Evolutionary conservation across 2,113 vertebrate genomes (phyloP).

Genomic region (Anhinga rufa): DNA sequence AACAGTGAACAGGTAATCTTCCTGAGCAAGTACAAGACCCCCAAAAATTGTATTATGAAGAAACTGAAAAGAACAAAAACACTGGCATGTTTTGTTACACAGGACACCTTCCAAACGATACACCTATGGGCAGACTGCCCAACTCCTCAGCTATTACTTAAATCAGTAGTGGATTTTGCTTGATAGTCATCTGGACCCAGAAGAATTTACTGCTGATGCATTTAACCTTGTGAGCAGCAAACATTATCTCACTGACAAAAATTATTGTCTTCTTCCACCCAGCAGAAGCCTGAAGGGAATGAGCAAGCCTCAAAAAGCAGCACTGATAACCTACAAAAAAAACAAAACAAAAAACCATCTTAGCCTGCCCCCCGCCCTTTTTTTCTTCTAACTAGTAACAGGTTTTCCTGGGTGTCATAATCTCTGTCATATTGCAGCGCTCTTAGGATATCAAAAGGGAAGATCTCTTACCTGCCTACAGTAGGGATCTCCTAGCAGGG

Average conservation of each 20-base stretch:
- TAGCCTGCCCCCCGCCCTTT: no score
- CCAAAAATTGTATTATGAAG: neutral
- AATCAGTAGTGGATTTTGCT: neutral
- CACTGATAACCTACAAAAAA: neutral
- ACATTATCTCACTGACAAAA: neutral
- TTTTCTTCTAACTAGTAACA: neutral
- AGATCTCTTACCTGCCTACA: neutral
- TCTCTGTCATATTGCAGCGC: neutral
- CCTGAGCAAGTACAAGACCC: neutral
- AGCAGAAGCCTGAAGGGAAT: neutral
- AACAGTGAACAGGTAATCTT: neutral
- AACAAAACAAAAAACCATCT: neutral
- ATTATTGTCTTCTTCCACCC: neutral
- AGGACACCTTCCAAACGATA: neutral
- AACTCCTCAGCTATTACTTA: neutral
- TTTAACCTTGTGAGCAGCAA: neutral
- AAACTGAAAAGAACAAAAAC: neutral
- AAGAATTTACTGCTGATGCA: neutral
- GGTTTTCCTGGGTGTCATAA: neutral
- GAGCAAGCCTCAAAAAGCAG: neutral
- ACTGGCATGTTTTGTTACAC: neutral
- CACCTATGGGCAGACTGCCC: neutral
- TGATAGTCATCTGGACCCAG: neutral
- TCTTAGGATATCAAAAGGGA: neutral
- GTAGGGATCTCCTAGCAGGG: neutral